Evolutionary conservation across 2,797 vertebrate genomes (phyloP).

Genomic region (Petrocephalus schoutedeni): DNA sequence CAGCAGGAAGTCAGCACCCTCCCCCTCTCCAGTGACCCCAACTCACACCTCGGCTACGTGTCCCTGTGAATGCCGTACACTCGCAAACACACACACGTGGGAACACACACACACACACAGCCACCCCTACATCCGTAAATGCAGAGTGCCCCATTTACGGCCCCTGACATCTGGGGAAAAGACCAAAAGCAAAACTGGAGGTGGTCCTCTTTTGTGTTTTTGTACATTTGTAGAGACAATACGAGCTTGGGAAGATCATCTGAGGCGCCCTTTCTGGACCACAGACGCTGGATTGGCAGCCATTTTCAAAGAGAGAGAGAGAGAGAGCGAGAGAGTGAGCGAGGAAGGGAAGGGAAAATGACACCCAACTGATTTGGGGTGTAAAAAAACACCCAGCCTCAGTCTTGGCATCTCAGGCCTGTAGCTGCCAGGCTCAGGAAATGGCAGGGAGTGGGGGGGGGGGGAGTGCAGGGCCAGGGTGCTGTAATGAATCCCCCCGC

Average conservation of each 20-base stretch:
- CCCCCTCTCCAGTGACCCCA: background rate
- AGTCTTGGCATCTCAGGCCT: background rate
- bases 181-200: background rate
- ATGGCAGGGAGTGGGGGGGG: background rate
- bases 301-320: background rate
- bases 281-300: background rate
- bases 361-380: background rate
- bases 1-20: constrained; percentile 6
- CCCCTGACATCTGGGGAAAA: constrained; percentile 6
- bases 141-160: background rate
- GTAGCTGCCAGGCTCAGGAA: background rate
- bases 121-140: background rate
- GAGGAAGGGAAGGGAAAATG: background rate
- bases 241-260: background rate
- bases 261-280: background rate
- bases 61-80: background rate
- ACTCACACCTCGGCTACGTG: background rate
- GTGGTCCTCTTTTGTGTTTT: background rate
- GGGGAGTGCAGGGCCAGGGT: background rate
- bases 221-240: background rate
- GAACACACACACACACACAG: background rate
- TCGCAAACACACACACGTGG: background rate
- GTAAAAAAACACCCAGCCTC: background rate
- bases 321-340: background rate
- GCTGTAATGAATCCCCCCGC: background rate